Evolutionary conservation across 1,140 invertebrate genomes (phyloP), one percentile per base, ranked within the genome.

Genomic region (Cotesia vestalis): DNA sequence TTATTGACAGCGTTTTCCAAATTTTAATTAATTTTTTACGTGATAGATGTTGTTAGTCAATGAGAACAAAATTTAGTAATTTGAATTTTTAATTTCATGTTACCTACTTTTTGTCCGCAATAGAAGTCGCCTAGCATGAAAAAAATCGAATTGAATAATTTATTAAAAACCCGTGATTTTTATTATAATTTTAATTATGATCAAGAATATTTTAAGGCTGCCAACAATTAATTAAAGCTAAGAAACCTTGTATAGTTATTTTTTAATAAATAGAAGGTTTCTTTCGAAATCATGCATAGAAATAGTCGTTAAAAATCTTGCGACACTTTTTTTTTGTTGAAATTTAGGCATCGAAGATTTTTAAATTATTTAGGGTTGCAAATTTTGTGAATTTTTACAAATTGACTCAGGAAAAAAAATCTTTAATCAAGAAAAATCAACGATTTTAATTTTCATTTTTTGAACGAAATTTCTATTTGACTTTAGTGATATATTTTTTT

Each of bases 31-130:
- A 40, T 40, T 40, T 40, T 8, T 5, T 40, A 8, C 5, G 38
- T 1, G 2, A 2, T 6, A 46, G 3, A 46, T 46, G 8, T 46
- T 46, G 2, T 53, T 12, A 40, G 55, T 14, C 12, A 38, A 17
- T 5, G 27, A 4, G n/a, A 57, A 71, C 67, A 74, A 11, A 9
- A 53, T 52, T 52, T 38, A 34, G 51, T 20, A 67, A 55, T 73
- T 75, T 75, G 71, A 60, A 72, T 72, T 74, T 66, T 71, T 78
- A 73, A 75, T 66, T 71, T 59, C 62, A 38, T 71, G 78, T 75
- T 88, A 88, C 87, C 84, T 88, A 88, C 87, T 87, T 84, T 87
- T 83, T 84, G 84, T 87, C 87, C 86, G 83, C 79, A 86, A 85
- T 84, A 84, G 83, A 84, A 84, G 84, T 80, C 80, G 84, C 78